Percentiles rank a stretch among this genome's conserved stretches.
These are phyloP conservation scores for Calcarius lapponicus DNA, from an alignment of 2,797 vertebrate species.

Conservation along the genomic window DNA sequence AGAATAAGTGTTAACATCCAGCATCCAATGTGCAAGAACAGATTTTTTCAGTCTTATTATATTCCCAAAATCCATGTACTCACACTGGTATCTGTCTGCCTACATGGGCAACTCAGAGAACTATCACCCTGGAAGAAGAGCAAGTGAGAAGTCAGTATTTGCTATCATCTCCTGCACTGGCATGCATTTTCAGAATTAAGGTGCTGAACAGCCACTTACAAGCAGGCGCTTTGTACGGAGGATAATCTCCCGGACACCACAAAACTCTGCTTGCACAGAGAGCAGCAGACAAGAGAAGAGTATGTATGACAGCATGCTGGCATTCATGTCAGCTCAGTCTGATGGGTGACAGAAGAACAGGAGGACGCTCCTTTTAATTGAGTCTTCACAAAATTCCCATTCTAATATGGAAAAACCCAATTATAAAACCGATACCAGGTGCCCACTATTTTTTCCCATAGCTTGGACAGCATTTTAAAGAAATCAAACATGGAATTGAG, in stretches of 20 bases:
- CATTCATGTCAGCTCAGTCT: not conserved
- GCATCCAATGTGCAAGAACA: not conserved
- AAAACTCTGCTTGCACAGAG: conserved; percentile 42
- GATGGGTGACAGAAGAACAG: conserved; percentile 27
- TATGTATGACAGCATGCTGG: conserved; percentile 66
- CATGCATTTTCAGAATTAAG: not conserved
- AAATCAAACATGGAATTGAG: conserved; percentile 66
- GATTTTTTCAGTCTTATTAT: not conserved
- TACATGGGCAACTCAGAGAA: conserved; percentile 43
- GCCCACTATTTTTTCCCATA: conserved; percentile 72
- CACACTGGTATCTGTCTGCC: conserved; percentile 40
- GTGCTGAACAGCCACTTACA: conserved; percentile 37
- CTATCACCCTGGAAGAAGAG: conserved; percentile 20
- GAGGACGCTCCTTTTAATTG: conserved; percentile 62
- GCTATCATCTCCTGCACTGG: not conserved
- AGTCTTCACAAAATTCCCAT: conserved; percentile 70
- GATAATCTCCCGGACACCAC: not conserved
- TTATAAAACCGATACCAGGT: conserved; percentile 74
- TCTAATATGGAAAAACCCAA: conserved; percentile 73
- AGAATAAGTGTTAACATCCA: conserved; percentile 30
- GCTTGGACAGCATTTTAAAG: conserved; percentile 57
- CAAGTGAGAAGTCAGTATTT: not conserved
- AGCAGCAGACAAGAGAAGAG: conserved; percentile 63
- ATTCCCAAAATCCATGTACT: conserved; percentile 37
- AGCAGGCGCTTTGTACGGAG: not conserved